phyloP scores from a whole-genome alignment of 64 coral and sea anemone species.

The Actinia equina region DNA sequence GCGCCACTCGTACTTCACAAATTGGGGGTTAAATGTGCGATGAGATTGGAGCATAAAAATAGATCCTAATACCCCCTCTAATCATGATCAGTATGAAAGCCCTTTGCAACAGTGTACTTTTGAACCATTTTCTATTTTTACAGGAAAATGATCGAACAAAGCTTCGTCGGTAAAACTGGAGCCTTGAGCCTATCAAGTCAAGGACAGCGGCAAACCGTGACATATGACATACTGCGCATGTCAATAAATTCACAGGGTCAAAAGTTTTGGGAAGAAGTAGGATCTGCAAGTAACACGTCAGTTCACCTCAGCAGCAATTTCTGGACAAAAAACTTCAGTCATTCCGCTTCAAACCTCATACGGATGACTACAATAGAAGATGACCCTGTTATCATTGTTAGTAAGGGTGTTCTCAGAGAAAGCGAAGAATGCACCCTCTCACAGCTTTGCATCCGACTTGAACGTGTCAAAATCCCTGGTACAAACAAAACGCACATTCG shows the following conservation, averaged over 20 bases:
- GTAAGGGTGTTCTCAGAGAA: slow-evolving; percentile 20
- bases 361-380: slow-evolving; percentile 62
- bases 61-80: no score
- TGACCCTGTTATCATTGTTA: slow-evolving; percentile 60
- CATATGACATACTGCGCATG: slow-evolving; percentile 20
- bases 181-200: neutral
- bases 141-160: slow-evolving; percentile 19
- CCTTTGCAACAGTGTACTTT: neutral
- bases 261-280: slow-evolving; percentile 10
- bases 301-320: slow-evolving; percentile 22
- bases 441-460: slow-evolving; percentile 37
- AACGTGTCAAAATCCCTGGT: slow-evolving; percentile 12
- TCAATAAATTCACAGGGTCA: neutral
- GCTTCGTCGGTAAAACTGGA: slow-evolving; percentile 37
- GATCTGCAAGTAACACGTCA: neutral
- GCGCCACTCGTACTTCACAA: no score
- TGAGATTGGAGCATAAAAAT: no score
- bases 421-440: slow-evolving; percentile 46
- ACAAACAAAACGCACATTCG: neutral
- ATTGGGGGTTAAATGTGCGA: no score
- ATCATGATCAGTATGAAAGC: no score
- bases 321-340: slow-evolving; percentile 29
- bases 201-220: neutral
- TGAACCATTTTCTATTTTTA: neutral
- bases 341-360: slow-evolving; percentile 23